phyloP scores from a whole-genome alignment of 37 sponge, comb jelly and placozoan genomes.

The Trichoplax adhaerens region DNA sequence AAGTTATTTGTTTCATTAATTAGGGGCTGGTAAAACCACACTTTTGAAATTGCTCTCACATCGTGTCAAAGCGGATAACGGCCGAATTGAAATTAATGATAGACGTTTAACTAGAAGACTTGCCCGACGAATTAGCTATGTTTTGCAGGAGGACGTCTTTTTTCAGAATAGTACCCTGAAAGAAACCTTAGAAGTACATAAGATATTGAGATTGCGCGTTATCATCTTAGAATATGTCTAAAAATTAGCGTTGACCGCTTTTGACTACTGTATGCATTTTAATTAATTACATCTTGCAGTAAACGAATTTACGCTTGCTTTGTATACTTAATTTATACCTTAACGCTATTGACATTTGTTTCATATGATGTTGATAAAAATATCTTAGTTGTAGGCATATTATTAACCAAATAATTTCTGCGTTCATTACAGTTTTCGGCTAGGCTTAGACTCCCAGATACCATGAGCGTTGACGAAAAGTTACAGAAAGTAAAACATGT shows the following conservation, averaged over 20 bases:
- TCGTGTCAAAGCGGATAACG: conserved; percentile 12
- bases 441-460: conserved; percentile 33
- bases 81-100: conserved; percentile 30
- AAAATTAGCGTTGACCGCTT: no score
- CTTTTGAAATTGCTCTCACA: conserved; percentile 59
- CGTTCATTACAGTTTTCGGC: conserved; percentile 37
- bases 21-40: conserved; percentile 71
- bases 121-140: conserved; percentile 45
- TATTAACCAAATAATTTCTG: no score
- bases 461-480: conserved; percentile 23
- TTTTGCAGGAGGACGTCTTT: conserved; percentile 66
- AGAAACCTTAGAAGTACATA: conserved; percentile 39
- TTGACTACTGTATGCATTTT: no score
- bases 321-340: no score
- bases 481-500: conserved; percentile 11
- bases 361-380: no score
- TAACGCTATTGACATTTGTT: no score
- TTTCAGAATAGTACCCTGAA: conserved; percentile 57
- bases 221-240: neutral
- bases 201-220: neutral
- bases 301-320: no score
- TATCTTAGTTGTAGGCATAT: no score
- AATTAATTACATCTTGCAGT: no score
- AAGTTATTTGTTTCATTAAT: neutral
- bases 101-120: conserved; percentile 29